phyloP scores from a whole-genome alignment of 2,797 vertebrate species.

The Microctenopoma stevenorrisi region DNA sequence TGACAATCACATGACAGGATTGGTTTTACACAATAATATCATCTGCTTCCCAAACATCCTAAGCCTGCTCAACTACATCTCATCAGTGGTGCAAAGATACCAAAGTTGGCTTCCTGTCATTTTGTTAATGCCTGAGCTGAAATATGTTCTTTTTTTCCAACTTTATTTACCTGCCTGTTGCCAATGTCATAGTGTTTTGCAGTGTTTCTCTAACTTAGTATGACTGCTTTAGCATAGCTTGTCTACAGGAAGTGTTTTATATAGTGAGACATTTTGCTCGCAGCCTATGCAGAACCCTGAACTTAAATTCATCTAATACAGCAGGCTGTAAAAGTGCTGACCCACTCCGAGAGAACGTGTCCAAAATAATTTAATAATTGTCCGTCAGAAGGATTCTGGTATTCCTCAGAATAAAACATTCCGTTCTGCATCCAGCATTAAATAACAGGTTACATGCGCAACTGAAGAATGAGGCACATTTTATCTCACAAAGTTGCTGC shows the following conservation, averaged over 20 bases:
- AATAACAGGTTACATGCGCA: conserved; percentile 2
- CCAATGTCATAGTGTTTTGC: too few relatives aligned
- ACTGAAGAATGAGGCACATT: conserved; percentile 6
- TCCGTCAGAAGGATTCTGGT: neutral
- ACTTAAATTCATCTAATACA: neutral
- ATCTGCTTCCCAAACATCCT: too few relatives aligned
- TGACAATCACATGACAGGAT: too few relatives aligned
- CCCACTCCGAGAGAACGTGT: neutral
- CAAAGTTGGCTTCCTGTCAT: neutral
- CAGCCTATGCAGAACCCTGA: neutral
- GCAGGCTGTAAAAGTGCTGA: neutral
- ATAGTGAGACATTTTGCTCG: conserved; percentile 12
- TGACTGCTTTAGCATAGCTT: neutral
- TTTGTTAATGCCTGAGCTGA: neutral
- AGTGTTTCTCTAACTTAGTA: neutral
- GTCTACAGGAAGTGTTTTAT: neutral
- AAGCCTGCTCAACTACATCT: neutral
- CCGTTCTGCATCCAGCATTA: neutral
- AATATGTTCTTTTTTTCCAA: too few relatives aligned
- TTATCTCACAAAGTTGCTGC: conserved; percentile 7
- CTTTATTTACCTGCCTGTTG: neutral
- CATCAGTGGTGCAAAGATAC: neutral
- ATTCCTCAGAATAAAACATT: neutral
- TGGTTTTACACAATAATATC: too few relatives aligned
- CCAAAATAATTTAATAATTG: neutral